Evolutionary conservation across 1,140 invertebrate species (phyloP).

Genomic region (Drosophila mojavensis): DNA sequence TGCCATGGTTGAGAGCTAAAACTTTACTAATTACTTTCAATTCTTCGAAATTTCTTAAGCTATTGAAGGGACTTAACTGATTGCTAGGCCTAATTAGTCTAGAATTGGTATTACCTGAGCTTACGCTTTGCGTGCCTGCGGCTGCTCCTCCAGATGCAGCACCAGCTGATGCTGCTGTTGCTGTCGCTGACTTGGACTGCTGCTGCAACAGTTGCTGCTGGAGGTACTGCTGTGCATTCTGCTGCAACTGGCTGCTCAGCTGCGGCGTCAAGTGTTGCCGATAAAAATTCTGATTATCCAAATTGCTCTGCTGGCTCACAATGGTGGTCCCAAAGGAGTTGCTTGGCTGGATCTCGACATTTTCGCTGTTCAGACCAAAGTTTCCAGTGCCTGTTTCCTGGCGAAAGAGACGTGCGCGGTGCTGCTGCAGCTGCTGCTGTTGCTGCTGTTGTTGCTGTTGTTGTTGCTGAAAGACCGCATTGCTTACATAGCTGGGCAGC

Average conservation of each 20-base stretch:
- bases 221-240: conserved; percentile 76
- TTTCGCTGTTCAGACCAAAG: conserved; percentile 75
- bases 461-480: conserved; percentile 62
- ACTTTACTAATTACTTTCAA: conserved; percentile 92
- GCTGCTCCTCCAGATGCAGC: conserved; percentile 28
- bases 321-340: conserved; percentile 69
- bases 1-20: conserved; percentile 89
- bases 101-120: conserved; percentile 74
- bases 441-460: conserved; percentile 72
- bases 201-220: conserved; percentile 64
- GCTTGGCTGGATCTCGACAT: conserved; percentile 69
- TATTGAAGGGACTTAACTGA: conserved; percentile 86
- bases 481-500: conserved; percentile 70
- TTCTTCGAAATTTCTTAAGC: conserved; percentile 87
- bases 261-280: conserved; percentile 75
- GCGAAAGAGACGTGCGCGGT: conserved; percentile 83
- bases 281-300: conserved; percentile 82
- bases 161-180: conserved; percentile 53
- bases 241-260: conserved; percentile 75
- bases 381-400: conserved; percentile 85
- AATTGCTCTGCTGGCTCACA: conserved; percentile 60
- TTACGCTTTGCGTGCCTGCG: conserved; percentile 58
- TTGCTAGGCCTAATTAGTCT: conserved; percentile 84
- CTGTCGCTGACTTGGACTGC: conserved; percentile 48
- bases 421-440: conserved; percentile 50